Base-by-base conservation (phyloP, 2,888 invertebrate species). In the Creontiades dilutus region DNA sequence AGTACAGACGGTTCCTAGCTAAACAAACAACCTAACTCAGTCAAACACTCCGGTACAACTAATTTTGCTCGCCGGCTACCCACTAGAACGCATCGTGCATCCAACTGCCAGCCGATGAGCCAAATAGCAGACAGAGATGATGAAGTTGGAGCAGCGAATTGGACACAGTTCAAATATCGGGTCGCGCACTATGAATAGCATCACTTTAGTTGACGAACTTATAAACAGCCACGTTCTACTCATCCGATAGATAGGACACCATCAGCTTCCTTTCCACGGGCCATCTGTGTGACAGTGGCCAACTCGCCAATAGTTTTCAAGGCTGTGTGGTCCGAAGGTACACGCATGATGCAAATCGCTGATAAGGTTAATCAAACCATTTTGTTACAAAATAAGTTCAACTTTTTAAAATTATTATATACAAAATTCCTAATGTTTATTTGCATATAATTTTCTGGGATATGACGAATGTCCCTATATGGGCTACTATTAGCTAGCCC, bases 131-230 rank as follows among this genome's bases (percentile, higher is more conserved):
- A 68, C 19, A 27, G 68, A 23, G 68, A 23, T 68, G 23, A 12
- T 68, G 23, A 23, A 68, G 68, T 19, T 68, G 61, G 61, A 61
- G 16, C 61, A 61, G 68, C 68, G 68, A 68, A 68, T 68, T 68
- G 68, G 68, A 68, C 68, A 68, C 23, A 23, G 23, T 68, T 68
- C 68, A 68, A 68, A 68, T 68, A 68, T 68, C 68, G 68, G 68
- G 68, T 68, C 68, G 68, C 68, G 68, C 27, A 68, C 68, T 68
- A 68, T 68, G 68, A 68, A 68, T 68, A 68, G 68, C 68, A 13
- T 68, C 19, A 23, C 68, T 68, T 13, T 23, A 27, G 68, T 23
- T 68, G 68, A 68, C 68, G 68, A 68, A 5, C 27, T 23, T 19
- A 68, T 23, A 23, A 68, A 68, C 68, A 68, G 68, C 23, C 16